phyloP scores from a whole-genome alignment of 2,797 vertebrate genomes.

The Meriones psammophilus region DNA sequence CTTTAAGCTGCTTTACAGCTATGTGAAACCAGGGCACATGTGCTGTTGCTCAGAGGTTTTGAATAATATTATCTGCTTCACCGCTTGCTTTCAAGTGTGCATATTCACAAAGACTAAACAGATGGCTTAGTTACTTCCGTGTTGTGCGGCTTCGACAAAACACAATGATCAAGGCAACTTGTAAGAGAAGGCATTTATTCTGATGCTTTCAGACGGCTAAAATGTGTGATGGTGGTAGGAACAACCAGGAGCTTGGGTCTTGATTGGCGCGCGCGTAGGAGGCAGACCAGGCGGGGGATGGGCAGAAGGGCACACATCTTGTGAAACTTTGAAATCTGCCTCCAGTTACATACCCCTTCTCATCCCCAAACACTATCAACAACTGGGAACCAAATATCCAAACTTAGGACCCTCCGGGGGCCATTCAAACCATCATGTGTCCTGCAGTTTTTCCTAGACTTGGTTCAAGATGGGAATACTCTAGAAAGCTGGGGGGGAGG shows the following conservation, averaged over 20 bases:
- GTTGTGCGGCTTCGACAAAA: neutral
- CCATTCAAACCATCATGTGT: neutral
- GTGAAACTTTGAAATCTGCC: neutral
- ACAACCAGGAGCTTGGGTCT: neutral
- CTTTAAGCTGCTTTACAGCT: neutral
- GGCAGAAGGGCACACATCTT: neutral
- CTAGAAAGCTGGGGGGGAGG: neutral
- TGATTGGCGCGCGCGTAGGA: too few species aligned
- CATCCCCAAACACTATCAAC: neutral
- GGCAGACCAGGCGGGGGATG: neutral
- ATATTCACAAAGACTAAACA: neutral
- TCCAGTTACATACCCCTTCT: too few species aligned
- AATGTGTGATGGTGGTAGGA: neutral
- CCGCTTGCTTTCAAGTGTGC: neutral
- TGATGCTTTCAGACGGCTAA: neutral
- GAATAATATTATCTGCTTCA: neutral
- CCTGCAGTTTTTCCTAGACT: neutral
- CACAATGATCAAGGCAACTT: neutral
- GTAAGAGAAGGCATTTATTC: neutral
- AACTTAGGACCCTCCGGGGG: neutral
- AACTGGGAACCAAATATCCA: neutral
- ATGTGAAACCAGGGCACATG: too few species aligned
- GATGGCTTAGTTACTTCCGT: neutral
- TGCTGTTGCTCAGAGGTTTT: too few species aligned
- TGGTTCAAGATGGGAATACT: neutral